These are phyloP conservation scores for Anseranas semipalmata DNA, from an alignment of 2,113 vertebrate species.

Conservation along the genomic window DNA sequence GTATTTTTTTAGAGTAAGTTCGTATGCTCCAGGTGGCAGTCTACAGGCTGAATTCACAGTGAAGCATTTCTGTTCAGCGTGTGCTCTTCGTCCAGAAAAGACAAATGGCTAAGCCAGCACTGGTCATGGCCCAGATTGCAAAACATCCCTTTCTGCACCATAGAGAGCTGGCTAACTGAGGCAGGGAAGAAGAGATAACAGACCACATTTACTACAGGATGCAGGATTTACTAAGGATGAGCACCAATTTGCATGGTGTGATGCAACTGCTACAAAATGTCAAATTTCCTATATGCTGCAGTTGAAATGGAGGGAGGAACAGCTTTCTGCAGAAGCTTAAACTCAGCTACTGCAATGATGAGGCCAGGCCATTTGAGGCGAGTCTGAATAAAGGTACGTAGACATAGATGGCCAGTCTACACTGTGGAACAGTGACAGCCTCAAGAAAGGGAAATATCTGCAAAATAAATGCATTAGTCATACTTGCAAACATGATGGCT, in stretches of 20 bases:
- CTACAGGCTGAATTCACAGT: neutral
- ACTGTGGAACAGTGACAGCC: neutral
- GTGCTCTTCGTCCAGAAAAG: neutral
- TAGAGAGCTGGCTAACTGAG: neutral
- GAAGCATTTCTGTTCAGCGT: neutral
- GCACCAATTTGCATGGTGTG: neutral
- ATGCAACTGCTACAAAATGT: neutral
- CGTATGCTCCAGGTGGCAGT: neutral
- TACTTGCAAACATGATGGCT: neutral
- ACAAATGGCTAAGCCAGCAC: neutral
- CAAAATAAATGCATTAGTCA: neutral
- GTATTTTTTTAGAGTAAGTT: neutral
- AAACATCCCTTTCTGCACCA: neutral
- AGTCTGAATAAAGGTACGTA: neutral
- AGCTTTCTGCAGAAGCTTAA: neutral
- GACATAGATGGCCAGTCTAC: neutral
- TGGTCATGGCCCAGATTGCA: neutral
- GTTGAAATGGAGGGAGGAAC: neutral
- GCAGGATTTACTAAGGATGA: no score
- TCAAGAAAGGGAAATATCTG: neutral
- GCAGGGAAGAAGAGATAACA: neutral
- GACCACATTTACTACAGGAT: neutral
- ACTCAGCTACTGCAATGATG: neutral
- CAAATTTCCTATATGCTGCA: neutral
- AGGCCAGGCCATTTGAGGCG: neutral